Base-by-base conservation (phyloP, 2,888 invertebrate genomes). In the Eupithecia pulchellata region DNA sequence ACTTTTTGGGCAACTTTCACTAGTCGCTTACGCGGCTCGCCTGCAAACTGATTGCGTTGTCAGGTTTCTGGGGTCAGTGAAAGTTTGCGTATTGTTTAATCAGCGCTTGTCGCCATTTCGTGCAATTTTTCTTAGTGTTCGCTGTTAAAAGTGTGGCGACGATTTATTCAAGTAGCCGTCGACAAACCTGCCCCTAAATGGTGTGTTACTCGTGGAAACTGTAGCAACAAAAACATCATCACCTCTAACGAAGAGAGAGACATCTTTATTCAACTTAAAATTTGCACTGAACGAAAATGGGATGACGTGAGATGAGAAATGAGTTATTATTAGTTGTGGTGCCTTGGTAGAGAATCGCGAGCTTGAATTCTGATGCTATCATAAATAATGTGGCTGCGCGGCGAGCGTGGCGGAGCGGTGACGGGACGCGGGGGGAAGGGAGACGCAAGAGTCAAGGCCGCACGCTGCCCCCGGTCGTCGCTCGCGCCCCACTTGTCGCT, bases 381-480 rank as follows among this genome's bases (percentile, higher is more conserved):
- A 91, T 94, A 92, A 94, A 93, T 93, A 92, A 93, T 92, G 90
- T 92, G 88, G 91, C 89, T 89, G 92, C 83, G 89, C 89, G 90
- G 90, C 81, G 86, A 86, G 87, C 86, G 87, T 84, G 84, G 88
- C 83, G 86, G 86, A 79, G 84, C 82, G 76, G 85, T 78, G 82
- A 80, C 72, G 81, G 73, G 78, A 72, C 78, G 81, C 77, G 81
- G 81, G 79, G 78, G 78, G 79, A 80, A 76, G 81, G 82, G 79
- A 82, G 81, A 85, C 87, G 87, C 89, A 92, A 94, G 95, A 96
- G 96, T 96, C 96, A 96, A 96, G 96, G 96, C 95, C 96, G 96
- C 96, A 95, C 96, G 95, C 95, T 96, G 96, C 96, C 96, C 96
- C 95, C 95, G 93, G 89, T 96, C 97, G 92, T 97, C 98, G 95